Evolutionary conservation across 2,888 invertebrate species (phyloP), one percentile per base, ranked within the genome.

Genomic region (Meghimatium bilineatum): DNA sequence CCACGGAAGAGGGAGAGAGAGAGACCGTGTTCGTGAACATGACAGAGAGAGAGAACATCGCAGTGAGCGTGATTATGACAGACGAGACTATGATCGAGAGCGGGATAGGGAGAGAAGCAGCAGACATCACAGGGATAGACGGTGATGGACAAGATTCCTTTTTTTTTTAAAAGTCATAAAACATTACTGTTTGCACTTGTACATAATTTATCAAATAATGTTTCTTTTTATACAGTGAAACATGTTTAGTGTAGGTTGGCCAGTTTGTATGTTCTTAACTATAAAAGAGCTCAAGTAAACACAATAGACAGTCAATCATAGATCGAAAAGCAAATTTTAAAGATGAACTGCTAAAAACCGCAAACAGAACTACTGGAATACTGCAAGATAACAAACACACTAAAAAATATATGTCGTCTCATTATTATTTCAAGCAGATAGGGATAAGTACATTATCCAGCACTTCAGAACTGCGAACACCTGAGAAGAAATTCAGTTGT

Each of bases 1-100:
- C 32, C 88, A 88, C 67, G 89, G 89, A 29, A 86, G 89, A 14
- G 90, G 89, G 34, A 36, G 90, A 2, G 89, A 89, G 32, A 74
- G 89, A 38, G 88, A 89, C 26, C 85, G 90, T 34, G 89, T 89
- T 34, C 83, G 89, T 29, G 88, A 87, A 12, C 84, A 89, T n/a
- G 90, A 90, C 36, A 56, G 90, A 10, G 90, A 89, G 75, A 85
- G 90, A 10, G 89, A 89, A 29, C 80, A 88, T 69, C 87, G 88
- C 34, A 63, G 87, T 67, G 85, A 85, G 10, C 63, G 80, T 5
- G 84, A 84, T 29, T 83, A 83, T 78, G 83, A 83, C 23, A 67
- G 69, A 34, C 66, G 80, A 23, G 77, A 75, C n/a, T 60, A 74
- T 38, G 72, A 78, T 20, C 34, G 72, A 34, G 83, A 83, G 1